A percentile compares a stretch with the other conserved stretches of the same genome.
Evolutionary conservation across 2,797 vertebrate species (phyloP).

Genomic region (Erpetoichthys calabaricus): DNA sequence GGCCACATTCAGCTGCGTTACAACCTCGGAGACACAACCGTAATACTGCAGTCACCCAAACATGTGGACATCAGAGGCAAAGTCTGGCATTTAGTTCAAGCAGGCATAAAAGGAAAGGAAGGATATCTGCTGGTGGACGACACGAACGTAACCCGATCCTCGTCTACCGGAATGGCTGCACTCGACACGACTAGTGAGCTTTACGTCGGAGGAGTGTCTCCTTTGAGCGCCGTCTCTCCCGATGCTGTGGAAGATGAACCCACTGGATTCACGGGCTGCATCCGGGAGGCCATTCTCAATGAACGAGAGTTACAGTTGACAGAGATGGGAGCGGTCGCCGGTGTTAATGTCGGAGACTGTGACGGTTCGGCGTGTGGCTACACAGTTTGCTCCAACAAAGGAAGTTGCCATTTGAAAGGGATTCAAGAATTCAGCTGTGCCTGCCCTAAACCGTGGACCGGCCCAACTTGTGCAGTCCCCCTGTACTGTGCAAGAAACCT

Average conservation of each 20-base stretch:
- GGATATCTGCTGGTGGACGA: constrained; percentile 60
- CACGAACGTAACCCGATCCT: constrained; percentile 31
- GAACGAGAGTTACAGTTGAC: constrained; percentile 56
- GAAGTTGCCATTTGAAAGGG: constrained; percentile 37
- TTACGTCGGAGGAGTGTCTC: constrained; percentile 62
- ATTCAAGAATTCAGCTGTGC: constrained; percentile 43
- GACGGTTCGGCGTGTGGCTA: constrained; percentile 69
- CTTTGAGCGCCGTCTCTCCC: constrained; percentile 43
- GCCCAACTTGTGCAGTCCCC: constrained; percentile 50
- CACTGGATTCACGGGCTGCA: constrained; percentile 55
- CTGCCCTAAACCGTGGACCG: constrained; percentile 51
- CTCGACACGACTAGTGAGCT: constrained; percentile 55
- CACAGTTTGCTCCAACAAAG: constrained; percentile 54
- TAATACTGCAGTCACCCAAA: constrained; percentile 41
- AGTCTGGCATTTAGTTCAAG: constrained; percentile 56
- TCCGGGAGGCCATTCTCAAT: constrained; percentile 58
- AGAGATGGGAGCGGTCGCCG: constrained; percentile 42
- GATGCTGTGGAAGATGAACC: constrained; percentile 50
- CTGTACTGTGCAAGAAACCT: constrained; percentile 40
- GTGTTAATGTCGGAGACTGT: constrained; percentile 67
- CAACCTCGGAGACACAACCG: constrained; percentile 57
- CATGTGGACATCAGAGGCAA: constrained; percentile 33
- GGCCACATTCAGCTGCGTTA: constrained; percentile 63
- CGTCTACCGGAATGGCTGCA: constrained; percentile 43
- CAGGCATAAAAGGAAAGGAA: constrained; percentile 49